These are phyloP conservation scores for Ciconia stormi DNA, from an alignment of 2,113 vertebrate species.

Conservation along the genomic window DNA sequence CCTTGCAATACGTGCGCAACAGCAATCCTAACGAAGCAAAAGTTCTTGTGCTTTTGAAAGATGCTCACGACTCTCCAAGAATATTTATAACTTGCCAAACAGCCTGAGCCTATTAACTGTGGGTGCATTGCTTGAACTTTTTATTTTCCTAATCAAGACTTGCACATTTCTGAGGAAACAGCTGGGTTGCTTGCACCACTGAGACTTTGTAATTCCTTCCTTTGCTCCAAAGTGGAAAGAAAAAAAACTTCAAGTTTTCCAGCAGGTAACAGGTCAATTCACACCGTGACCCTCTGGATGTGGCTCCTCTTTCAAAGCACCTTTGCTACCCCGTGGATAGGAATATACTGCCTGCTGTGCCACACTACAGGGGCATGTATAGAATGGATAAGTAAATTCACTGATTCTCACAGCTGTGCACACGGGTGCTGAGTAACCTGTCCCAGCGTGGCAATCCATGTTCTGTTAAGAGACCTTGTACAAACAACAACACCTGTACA, in stretches of 20 bases:
- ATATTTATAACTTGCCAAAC: constrained; percentile 18
- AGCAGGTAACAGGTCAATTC: not conserved
- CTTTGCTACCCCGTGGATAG: not conserved
- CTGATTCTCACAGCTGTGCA: not conserved
- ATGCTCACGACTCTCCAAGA: not conserved
- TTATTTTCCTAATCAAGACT: not conserved
- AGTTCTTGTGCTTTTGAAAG: not conserved
- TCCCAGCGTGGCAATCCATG: not conserved
- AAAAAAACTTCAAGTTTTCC: not conserved
- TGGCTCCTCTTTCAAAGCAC: not conserved
- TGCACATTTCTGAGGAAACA: not conserved
- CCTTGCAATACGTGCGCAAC: not conserved
- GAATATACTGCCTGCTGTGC: not conserved
- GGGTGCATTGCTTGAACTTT: not conserved
- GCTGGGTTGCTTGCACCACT: not conserved
- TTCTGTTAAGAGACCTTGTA: not conserved
- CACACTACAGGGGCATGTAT: not conserved
- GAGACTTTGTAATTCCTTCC: not conserved
- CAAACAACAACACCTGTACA: not conserved
- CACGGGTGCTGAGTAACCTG: not conserved
- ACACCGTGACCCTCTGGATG: not conserved
- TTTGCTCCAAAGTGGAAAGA: not conserved
- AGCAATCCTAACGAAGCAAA: constrained; percentile 30
- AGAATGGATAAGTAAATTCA: not conserved
- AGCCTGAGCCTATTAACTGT: not conserved